A percentile compares a stretch with the other conserved stretches of the same genome.
phyloP scores from a whole-genome alignment of 2,888 invertebrate genomes.

The Rambutsinella grinnellia region DNA sequence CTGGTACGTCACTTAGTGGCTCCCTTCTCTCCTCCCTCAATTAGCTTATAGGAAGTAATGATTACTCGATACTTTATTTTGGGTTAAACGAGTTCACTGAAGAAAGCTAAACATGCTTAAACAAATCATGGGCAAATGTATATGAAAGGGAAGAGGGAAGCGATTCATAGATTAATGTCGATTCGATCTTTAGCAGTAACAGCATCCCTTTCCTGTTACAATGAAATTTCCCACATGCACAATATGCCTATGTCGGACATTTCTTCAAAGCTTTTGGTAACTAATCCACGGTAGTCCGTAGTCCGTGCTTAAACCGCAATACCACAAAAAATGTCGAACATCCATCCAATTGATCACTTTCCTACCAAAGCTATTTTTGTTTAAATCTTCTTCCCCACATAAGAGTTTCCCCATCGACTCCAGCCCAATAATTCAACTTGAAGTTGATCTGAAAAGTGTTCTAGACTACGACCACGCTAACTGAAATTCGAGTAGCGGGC shows the following conservation, averaged over 20 bases:
- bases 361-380: too few species aligned
- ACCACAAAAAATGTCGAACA: constrained; percentile 15
- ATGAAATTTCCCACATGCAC: background rate
- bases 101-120: constrained; percentile 1
- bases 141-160: background rate
- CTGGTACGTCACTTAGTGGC: background rate
- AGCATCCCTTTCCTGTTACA: background rate
- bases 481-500: background rate
- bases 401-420: too few species aligned
- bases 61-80: constrained; percentile 7
- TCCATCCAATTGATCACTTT: constrained; percentile 31
- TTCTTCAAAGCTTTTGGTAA: too few species aligned
- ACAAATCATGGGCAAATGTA: constrained; percentile 14
- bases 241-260: background rate
- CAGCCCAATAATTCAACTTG: too few species aligned
- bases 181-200: background rate
- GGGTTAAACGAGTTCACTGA: constrained; percentile 7
- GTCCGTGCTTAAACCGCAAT: constrained; percentile 36
- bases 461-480: too few species aligned
- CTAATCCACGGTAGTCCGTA: too few species aligned
- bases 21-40: background rate
- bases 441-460: background rate
- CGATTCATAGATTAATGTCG: background rate
- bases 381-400: too few species aligned
- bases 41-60: constrained; percentile 7